Evolutionary conservation across 2,888 invertebrate species (phyloP).

Genomic region (Calameuta filiformis): DNA sequence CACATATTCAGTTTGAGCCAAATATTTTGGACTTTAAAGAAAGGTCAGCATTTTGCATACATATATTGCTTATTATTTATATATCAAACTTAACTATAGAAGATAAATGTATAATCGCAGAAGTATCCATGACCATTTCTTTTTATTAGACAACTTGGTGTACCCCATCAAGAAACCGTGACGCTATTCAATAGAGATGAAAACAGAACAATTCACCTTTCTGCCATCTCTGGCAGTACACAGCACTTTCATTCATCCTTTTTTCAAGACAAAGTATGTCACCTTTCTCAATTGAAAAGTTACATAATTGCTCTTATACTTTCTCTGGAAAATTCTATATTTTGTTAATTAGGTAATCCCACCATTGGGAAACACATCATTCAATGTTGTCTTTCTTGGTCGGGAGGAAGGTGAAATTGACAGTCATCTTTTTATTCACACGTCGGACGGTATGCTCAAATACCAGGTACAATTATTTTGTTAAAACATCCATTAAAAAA

Average conservation of each 20-base stretch:
- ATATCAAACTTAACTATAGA: background rate
- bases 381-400: constrained; percentile 95
- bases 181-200: constrained; percentile 87
- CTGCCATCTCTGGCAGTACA: constrained; percentile 94
- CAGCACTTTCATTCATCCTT: constrained; percentile 97
- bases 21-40: constrained; percentile 77
- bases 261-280: constrained; percentile 90
- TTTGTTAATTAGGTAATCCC: constrained; percentile 78
- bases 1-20: constrained; percentile 73
- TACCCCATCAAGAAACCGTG: constrained; percentile 87
- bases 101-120: background rate
- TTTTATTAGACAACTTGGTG: constrained; percentile 80
- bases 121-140: constrained; percentile 3
- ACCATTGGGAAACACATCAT: constrained; percentile 92
- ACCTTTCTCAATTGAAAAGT: background rate
- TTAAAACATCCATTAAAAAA: constrained; percentile 6
- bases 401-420: constrained; percentile 89
- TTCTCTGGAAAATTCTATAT: constrained; percentile 10
- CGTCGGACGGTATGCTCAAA: constrained; percentile 91
- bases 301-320: background rate
- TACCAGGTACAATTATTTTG: constrained; percentile 74
- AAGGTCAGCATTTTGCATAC: constrained; percentile 67
- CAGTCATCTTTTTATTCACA: constrained; percentile 92
- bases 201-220: constrained; percentile 89
- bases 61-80: constrained; percentile 8